phyloP scores from a whole-genome alignment of 2,888 invertebrate genomes.

The Metellina segmentata region DNA sequence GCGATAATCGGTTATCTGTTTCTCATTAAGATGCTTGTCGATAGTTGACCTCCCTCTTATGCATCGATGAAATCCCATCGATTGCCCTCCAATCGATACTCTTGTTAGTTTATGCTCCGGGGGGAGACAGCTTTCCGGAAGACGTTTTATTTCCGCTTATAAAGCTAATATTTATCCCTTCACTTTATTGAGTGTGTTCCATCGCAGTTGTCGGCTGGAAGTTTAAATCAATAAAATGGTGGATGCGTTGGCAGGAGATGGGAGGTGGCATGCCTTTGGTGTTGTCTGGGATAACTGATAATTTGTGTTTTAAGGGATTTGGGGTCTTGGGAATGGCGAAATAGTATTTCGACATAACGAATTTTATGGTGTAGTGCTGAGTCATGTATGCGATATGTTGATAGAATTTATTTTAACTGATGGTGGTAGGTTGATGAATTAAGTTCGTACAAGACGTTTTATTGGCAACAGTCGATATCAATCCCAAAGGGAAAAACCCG shows the following conservation, averaged over 20 bases:
- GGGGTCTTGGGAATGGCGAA: background rate
- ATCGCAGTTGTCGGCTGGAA: slow-evolving; percentile 15
- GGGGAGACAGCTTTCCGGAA: slow-evolving; percentile 30
- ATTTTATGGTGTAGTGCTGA: too few species aligned
- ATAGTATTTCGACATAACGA: too few species aligned
- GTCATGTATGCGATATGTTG: too few species aligned
- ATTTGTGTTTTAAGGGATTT: background rate
- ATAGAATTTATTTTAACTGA: too few species aligned
- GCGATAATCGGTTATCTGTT: slow-evolving; percentile 63
- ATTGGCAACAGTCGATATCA: too few species aligned
- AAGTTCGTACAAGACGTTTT: too few species aligned
- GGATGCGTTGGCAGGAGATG: background rate
- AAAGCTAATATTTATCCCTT: slow-evolving; percentile 48
- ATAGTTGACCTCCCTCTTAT: slow-evolving; percentile 60
- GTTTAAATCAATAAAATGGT: slow-evolving; percentile 19
- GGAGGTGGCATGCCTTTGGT: background rate
- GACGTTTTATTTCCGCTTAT: slow-evolving; percentile 40
- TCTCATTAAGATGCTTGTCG: slow-evolving; percentile 52
- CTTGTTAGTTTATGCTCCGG: slow-evolving; percentile 34
- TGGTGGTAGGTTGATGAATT: too few species aligned
- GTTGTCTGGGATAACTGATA: background rate
- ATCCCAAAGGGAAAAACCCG: too few species aligned
- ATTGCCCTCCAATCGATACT: slow-evolving; percentile 42
- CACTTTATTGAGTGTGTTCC: slow-evolving; percentile 29
- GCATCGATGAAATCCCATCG: slow-evolving; percentile 59